phyloP scores from a whole-genome alignment of 2,113 vertebrate genomes.

The Antigone vipio region DNA sequence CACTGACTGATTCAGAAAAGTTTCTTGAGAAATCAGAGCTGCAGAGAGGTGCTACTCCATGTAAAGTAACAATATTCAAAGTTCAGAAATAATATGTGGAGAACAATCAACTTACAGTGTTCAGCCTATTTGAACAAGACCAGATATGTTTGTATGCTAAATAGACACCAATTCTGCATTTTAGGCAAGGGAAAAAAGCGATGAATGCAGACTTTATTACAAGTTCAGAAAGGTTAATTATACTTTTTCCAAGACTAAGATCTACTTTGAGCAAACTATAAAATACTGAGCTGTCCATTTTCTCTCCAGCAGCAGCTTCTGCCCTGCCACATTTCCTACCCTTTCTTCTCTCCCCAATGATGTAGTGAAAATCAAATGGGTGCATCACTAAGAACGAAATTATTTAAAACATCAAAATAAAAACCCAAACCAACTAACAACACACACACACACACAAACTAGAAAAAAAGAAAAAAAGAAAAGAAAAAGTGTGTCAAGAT shows the following conservation, averaged over 20 bases:
- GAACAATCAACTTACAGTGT: background rate
- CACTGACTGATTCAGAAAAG: background rate
- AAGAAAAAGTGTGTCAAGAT: background rate
- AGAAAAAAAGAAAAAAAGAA: rapidly evolving
- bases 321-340: background rate
- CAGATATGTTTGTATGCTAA: background rate
- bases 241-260: background rate
- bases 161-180: background rate
- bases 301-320: background rate
- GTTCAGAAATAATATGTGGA: background rate
- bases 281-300: background rate
- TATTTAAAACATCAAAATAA: background rate
- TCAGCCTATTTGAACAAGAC: background rate
- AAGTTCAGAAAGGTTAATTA: background rate
- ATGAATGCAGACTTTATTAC: background rate
- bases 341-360: background rate
- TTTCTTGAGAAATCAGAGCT: background rate
- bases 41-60: background rate
- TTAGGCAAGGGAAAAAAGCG: background rate
- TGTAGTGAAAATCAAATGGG: background rate
- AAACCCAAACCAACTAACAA: background rate
- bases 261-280: background rate
- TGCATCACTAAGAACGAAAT: background rate
- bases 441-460: no score
- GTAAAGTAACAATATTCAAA: background rate